A percentile compares a stretch with the other conserved stretches of the same genome.
Conservation (phyloP, 2,113 vertebrate species). For the Mixornis gularis region DNA sequence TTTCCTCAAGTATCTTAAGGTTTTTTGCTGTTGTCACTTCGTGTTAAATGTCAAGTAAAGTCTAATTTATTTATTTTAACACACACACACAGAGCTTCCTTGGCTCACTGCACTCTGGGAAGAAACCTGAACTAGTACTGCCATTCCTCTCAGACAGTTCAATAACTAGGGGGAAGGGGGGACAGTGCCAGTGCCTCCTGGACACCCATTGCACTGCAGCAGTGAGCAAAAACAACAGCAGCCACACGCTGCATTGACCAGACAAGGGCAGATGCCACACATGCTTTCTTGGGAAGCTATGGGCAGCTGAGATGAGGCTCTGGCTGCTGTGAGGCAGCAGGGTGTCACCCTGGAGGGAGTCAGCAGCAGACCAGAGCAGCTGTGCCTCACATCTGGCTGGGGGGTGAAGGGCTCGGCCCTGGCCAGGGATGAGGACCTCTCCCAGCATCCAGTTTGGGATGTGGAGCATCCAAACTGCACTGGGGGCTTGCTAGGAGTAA, state of each 20-base stretch:
- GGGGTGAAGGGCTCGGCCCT: neutral
- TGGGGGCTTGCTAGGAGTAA: neutral
- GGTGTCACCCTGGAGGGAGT: neutral
- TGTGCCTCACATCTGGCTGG: neutral
- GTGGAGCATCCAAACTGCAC: neutral
- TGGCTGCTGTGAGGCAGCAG: fast-evolving
- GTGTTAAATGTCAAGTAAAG: conserved; percentile 56
- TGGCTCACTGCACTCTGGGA: neutral
- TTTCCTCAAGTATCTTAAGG: conserved; percentile 39
- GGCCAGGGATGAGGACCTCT: neutral
- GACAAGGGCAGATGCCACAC: neutral
- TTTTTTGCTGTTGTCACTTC: conserved; percentile 39
- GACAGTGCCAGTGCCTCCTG: neutral
- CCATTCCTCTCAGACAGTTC: neutral
- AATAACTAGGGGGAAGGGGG: neutral
- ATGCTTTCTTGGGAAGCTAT: neutral
- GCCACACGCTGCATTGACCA: neutral
- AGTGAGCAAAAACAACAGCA: neutral
- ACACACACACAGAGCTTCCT: neutral
- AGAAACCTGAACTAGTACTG: neutral
- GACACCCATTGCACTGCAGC: neutral
- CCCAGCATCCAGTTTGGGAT: neutral
- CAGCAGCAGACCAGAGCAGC: neutral
- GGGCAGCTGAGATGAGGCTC: neutral
- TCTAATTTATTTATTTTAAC: conserved; percentile 55